Evolutionary conservation across 2,797 vertebrate species (phyloP).

Genomic region (Sphaeramia orbicularis): DNA sequence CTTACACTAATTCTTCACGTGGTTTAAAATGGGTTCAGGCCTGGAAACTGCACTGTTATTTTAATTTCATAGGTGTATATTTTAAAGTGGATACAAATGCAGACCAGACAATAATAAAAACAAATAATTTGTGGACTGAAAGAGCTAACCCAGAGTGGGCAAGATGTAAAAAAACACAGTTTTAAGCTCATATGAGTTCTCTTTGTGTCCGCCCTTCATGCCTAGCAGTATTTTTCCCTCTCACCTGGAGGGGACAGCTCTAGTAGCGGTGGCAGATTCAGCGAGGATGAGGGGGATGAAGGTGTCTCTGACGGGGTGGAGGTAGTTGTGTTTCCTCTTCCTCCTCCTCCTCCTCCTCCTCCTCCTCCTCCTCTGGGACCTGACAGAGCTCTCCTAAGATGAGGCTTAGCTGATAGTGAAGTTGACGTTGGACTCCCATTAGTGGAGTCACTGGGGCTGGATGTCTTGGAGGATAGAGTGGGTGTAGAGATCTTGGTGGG

Average conservation of each 20-base stretch:
- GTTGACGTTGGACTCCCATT: constrained; percentile 50
- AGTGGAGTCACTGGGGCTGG: constrained; percentile 38
- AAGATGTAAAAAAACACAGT: too few relatives aligned
- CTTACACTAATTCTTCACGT: too few relatives aligned
- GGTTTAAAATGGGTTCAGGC: too few relatives aligned
- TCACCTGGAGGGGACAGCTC: constrained; percentile 85
- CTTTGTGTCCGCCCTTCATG: too few relatives aligned
- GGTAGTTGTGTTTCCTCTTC: constrained; percentile 29
- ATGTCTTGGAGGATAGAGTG: constrained; percentile 46
- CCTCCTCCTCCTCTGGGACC: constrained; percentile 50
- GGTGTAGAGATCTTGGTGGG: constrained; percentile 59
- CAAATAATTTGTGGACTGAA: too few relatives aligned
- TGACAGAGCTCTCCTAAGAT: constrained; percentile 58
- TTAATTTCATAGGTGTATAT: too few relatives aligned
- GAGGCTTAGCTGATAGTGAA: constrained; percentile 51
- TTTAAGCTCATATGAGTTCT: too few relatives aligned
- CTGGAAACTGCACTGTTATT: too few relatives aligned
- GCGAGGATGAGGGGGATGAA: constrained; percentile 50
- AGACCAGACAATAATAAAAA: too few relatives aligned
- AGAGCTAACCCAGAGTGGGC: too few relatives aligned
- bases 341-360: constrained; percentile 36
- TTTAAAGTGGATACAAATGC: too few relatives aligned
- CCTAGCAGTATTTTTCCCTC: too few relatives aligned
- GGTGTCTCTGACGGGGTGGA: constrained; percentile 39
- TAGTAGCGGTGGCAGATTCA: constrained; percentile 86